Base-by-base conservation (phyloP, 2,113 vertebrate species). In the Cromileptes altivelis region DNA sequence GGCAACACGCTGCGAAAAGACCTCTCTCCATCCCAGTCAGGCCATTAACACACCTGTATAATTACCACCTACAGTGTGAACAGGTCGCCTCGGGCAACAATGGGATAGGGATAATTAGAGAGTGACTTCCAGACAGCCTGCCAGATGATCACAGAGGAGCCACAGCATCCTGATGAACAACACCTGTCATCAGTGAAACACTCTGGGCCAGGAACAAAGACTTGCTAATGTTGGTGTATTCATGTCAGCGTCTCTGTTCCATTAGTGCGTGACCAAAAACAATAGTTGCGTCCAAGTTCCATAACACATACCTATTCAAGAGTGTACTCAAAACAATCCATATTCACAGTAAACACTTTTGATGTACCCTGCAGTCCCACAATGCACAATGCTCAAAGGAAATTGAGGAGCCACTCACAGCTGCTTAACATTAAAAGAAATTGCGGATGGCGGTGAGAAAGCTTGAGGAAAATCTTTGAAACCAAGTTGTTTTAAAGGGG, bases 41-140 rank as follows among this genome's bases (percentile, higher is more conserved):
- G 25, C 78, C 81, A 86, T 91, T 87, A 89, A 85, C 75, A 89
- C 87, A 91, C 84, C 86, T 92, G 90, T 84, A 69, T 90, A 91
- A 94, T 92, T 85, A 91, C 73, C 85, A 75, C 81, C 85, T 63
- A 71, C 62, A 21, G 75, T 70, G 73, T 72, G 80, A 88, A 85
- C 21, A 70, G 90, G 89, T 91, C 45, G 72, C 83, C 78, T 25
- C 1, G 40, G 85, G 90, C 80, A 78, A 74, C 80, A 81, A 45
- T 23, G 78, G 68, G 58, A 52, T 21, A 27, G 37, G 78, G 65
- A 81, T 93, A 90, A 91, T 93, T 91, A 87, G 71, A 84, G 78
- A 84, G 77, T 1, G 72, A 75, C 88, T 88, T 81, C 68, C 55
- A 87, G 87, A 89, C 89, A 81, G 85, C 27, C 68, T 75, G 84